Base-by-base conservation (phyloP, 2,888 invertebrate species). In the Aphodius sticticus region DNA sequence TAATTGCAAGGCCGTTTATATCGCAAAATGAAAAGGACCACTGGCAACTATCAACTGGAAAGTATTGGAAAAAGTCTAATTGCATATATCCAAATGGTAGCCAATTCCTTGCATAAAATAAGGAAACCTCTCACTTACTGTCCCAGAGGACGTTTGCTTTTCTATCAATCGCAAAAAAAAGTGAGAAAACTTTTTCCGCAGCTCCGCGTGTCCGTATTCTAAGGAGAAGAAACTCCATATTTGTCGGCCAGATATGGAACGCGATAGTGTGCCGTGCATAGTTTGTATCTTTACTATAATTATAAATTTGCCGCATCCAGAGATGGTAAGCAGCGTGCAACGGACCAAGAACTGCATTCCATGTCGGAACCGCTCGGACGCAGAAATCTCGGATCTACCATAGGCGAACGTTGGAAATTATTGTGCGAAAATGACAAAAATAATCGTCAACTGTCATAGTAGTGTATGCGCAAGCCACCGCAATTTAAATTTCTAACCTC, bases 221-320 rank as follows among this genome's bases (percentile, higher is more conserved):
- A 35, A 14, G 14, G 72, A n/a, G 72, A 72, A 72, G 53, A 53
- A 53, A 53, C 53, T 53, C 53, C 53, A 53, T 53, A 53, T 53
- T 53, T 12, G 53, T 53, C 53, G 53, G 53, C 53, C 14, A 26
- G 74, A 74, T 26, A 26, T 74, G 74, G 37, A 74, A 74, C 74
- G 74, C 35, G 74, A 74, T 74, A 37, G 53, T 53, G 53, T 53
- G 53, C 53, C 53, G 53, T 53, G 38, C 71, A 70, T 70, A 16
- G 26, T 70, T 26, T 70, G 26, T 70, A 70, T 70, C 74, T 74
- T 69, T 72, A 76, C 79, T 82, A 79, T 83, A 83, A 83, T 83
- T 83, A 83, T 81, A 81, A 82, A 83, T 82, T 83, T 82, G 80
- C 80, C 78, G 76, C 82, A 81, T 78, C 77, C 78, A 78, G 81